These are phyloP conservation scores for Copidosoma floridanum DNA, from an alignment of 1,140 invertebrate species.

Conservation along the genomic window DNA sequence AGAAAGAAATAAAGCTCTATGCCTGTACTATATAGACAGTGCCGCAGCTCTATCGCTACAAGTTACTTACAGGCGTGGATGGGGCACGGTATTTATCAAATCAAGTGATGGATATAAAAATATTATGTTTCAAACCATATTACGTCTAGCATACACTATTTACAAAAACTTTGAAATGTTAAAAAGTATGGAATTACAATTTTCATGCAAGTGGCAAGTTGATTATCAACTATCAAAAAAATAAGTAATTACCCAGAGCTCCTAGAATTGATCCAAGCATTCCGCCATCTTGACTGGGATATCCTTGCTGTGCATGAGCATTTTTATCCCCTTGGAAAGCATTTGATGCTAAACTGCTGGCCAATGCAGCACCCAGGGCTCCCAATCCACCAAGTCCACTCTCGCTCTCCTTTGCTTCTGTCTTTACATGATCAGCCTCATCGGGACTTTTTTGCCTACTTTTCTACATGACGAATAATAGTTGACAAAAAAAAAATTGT, in stretches of 20 bases:
- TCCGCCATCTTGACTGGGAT: conserved; percentile 40
- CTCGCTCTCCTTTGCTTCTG: conserved; percentile 42
- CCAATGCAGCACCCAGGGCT: conserved; percentile 47
- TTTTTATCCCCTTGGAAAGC: conserved; percentile 38
- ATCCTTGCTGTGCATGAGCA: conserved; percentile 41
- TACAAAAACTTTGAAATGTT: background rate
- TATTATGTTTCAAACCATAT: background rate
- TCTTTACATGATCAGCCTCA: conserved; percentile 44
- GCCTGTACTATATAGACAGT: too few relatives aligned
- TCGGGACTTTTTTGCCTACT: conserved; percentile 38
- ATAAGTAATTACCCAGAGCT: conserved; percentile 49
- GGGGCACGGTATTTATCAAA: too few relatives aligned
- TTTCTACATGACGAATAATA: conserved; percentile 38
- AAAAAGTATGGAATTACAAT: background rate
- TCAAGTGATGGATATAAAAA: too few relatives aligned
- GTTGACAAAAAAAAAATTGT: background rate
- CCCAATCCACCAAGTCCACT: conserved; percentile 46
- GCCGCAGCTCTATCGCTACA: too few relatives aligned
- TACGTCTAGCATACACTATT: background rate
- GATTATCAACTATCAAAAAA: too few relatives aligned
- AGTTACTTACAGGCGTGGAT: too few relatives aligned
- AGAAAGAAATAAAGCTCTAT: too few relatives aligned
- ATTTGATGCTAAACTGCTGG: conserved; percentile 46
- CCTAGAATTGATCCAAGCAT: conserved; percentile 51
- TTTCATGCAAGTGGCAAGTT: conserved; percentile 3